Evolutionary conservation across 2,797 vertebrate genomes (phyloP).

Genomic region (Ctenopoma kingsleyae): DNA sequence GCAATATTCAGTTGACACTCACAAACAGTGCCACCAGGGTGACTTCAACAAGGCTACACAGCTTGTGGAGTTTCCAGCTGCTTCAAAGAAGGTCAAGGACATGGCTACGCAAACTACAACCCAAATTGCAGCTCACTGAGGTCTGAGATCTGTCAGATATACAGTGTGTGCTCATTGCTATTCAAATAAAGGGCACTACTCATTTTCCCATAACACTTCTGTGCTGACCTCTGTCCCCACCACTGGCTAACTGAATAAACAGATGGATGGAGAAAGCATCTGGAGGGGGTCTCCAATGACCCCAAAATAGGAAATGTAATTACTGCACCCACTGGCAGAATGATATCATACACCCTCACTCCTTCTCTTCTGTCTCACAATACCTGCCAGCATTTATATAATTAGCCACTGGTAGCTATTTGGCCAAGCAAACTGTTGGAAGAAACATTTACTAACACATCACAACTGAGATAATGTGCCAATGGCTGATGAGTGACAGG

Average conservation of each 20-base stretch:
- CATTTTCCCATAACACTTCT: slow-evolving; percentile 32
- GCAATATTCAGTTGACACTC: slow-evolving; percentile 9
- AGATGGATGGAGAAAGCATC: slow-evolving; percentile 61
- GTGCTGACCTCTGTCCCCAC: slow-evolving; percentile 51
- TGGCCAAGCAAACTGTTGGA: slow-evolving; percentile 29
- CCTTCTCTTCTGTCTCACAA: slow-evolving; percentile 22
- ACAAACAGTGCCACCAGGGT: slow-evolving; percentile 1
- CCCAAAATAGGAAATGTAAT: slow-evolving; percentile 64
- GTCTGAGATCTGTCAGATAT: slow-evolving; percentile 2
- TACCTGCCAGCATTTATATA: slow-evolving; percentile 41
- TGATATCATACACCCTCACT: slow-evolving; percentile 51
- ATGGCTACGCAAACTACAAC: slow-evolving; percentile 22
- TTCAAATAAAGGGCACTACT: slow-evolving; percentile 28
- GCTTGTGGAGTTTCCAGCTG: slow-evolving; percentile 37
- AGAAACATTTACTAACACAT: slow-evolving; percentile 27
- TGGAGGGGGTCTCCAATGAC: slow-evolving; percentile 73
- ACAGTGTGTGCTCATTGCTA: slow-evolving; percentile 19
- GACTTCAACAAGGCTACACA: slow-evolving; percentile 22
- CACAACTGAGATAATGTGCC: slow-evolving; percentile 5
- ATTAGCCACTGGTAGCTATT: slow-evolving; percentile 51
- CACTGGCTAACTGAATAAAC: slow-evolving; percentile 57
- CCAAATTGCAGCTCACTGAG: slow-evolving; percentile 16
- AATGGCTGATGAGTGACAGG: slow-evolving; percentile 51
- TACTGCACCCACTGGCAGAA: slow-evolving; percentile 63
- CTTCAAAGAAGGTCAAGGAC: slow-evolving; percentile 59